phyloP scores from a whole-genome alignment of 2,113 vertebrate species.

The Caracal caracal region DNA sequence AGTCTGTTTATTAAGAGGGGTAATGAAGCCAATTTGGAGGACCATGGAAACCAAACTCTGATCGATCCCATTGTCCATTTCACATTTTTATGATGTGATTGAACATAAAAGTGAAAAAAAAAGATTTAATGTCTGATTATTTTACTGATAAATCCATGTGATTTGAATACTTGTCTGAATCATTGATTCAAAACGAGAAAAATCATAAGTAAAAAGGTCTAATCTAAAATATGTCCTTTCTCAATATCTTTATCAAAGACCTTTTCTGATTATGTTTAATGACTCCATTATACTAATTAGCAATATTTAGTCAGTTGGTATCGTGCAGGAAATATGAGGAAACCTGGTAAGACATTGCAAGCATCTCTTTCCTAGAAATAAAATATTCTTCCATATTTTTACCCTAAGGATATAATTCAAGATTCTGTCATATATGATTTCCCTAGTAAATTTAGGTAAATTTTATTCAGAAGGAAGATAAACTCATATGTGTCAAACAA shows the following conservation, averaged over 20 bases:
- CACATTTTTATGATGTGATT: neutral
- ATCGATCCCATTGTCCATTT: neutral
- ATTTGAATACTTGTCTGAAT: neutral
- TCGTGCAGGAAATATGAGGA: neutral
- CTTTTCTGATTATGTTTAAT: neutral
- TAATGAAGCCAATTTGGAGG: neutral
- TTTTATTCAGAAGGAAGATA: slow-evolving; percentile 28
- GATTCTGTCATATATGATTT: neutral
- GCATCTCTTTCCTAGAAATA: neutral
- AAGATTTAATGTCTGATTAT: neutral
- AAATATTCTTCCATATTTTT: neutral
- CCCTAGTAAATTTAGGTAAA: slow-evolving; percentile 8
- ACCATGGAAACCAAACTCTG: neutral
- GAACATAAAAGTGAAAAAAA: neutral
- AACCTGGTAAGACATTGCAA: accelerated
- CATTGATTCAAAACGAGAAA: neutral
- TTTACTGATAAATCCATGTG: neutral
- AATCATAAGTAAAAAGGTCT: neutral
- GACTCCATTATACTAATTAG: neutral
- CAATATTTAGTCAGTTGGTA: neutral
- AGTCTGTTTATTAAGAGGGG: neutral
- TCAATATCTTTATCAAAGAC: neutral
- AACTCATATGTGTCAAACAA: slow-evolving; percentile 6
- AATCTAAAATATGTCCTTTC: neutral
- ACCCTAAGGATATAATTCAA: neutral